Base-by-base conservation (phyloP, 2,113 vertebrate genomes). In the Gnathonemus longibarbis region DNA sequence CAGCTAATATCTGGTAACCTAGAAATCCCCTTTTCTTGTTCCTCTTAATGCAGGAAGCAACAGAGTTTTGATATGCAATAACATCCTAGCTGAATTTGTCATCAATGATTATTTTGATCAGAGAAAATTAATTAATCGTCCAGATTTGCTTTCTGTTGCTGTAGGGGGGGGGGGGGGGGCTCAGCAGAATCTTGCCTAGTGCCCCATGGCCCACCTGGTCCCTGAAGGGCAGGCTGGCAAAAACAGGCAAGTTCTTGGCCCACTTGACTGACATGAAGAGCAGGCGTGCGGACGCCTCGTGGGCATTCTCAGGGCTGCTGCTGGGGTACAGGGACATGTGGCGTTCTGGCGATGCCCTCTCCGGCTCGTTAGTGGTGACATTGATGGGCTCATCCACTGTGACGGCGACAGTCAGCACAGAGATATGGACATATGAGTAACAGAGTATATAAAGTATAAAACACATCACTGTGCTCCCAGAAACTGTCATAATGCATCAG, bases 231-330 rank as follows among this genome's bases (percentile, higher is more conserved):
- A 99, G 96, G 93, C 96, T 98, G 92, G 98, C 98, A 91, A 99
- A 99, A 88, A 98, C 97, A 0, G 98, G 98, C 91, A 99, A 95
- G 94, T 98, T 99, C 92, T 99, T 99, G 89, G 98, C 98, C 98
- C 98, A 99, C 90, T 98, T 99, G 87, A 99, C 97, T 0, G 98
- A 98, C 98, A 98, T 98, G 94, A 99, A 99, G 92, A 99, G 98
- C 49, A 99, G 96, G 11, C 98, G 96, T 0, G 98, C 98, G 0
- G 98, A 98, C 0, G 97, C 98, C 94, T 99, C 98, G 0, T 99
- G 98, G 86, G 98, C 93, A 0, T 96, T 97, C 58, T 99, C 98
- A 0, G 97, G 96, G 91, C 96, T 94, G 83, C 95, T 92, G 1
- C 95, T 94, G 0, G 96, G 96, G 89, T 97, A 97, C 0, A 96